Evolutionary conservation across 2,888 invertebrate species (phyloP).

Genomic region (Agrilus biguttatus): DNA sequence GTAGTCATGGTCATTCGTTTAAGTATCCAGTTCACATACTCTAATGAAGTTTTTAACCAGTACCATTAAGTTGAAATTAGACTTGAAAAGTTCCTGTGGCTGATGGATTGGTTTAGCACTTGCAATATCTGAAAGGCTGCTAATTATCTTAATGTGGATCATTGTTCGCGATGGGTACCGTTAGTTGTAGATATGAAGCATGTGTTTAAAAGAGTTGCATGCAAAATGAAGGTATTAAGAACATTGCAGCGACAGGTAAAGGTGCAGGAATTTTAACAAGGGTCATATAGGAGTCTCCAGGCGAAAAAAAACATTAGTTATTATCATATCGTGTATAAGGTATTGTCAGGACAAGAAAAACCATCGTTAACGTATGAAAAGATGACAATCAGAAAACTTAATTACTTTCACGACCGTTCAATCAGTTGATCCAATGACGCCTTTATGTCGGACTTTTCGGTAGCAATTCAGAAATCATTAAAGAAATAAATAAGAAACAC

Average conservation of each 20-base stretch:
- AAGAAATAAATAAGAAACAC: no score
- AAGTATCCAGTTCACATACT: no score
- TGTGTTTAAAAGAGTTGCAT: background rate
- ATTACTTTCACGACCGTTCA: constrained; percentile 15
- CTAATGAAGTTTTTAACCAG: no score
- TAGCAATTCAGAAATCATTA: constrained; percentile 4
- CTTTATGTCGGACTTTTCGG: constrained; percentile 6
- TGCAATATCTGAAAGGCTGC: no score
- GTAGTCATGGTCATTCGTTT: no score
- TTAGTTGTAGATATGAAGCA: no score
- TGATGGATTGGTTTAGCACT: no score
- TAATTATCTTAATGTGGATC: no score
- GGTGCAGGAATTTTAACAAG: constrained; percentile 10
- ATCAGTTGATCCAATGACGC: constrained; percentile 7
- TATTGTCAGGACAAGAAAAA: constrained; percentile 15
- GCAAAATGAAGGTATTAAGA: constrained; percentile 15
- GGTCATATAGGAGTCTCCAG: constrained; percentile 8
- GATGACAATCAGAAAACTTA: constrained; percentile 19
- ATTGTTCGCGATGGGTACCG: no score
- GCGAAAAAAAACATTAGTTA: constrained; percentile 12
- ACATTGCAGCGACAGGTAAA: constrained; percentile 10
- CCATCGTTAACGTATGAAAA: constrained; percentile 18
- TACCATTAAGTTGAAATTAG: no score
- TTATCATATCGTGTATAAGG: constrained; percentile 15
- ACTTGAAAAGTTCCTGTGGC: no score